These are phyloP conservation scores for Enteromius treurensis DNA, from an alignment of 2,797 vertebrate species.

Conservation along the genomic window DNA sequence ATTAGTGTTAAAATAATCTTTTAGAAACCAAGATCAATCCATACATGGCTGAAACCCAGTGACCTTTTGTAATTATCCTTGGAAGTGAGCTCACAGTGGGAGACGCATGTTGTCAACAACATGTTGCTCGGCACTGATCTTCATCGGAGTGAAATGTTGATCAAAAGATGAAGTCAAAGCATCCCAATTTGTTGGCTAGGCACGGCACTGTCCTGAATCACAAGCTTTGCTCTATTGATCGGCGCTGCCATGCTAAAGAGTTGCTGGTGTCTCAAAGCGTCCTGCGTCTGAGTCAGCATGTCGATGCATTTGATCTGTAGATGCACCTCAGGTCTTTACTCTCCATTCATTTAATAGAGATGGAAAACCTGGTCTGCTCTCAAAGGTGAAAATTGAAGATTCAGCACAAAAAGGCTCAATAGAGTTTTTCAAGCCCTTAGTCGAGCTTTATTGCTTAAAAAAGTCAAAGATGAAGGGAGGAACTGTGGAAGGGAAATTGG, in stretches of 20 bases:
- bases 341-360: conserved; percentile 51
- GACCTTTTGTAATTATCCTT: conserved; percentile 22
- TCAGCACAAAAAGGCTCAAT: conserved; percentile 42
- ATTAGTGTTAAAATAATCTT: not conserved
- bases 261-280: conserved; percentile 38
- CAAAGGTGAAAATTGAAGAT: conserved; percentile 39
- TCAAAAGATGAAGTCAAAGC: conserved; percentile 39
- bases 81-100: not conserved
- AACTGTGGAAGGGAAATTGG: conserved; percentile 24
- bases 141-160: conserved; percentile 40
- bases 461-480: conserved; percentile 18
- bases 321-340: conserved; percentile 46
- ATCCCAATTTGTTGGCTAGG: conserved; percentile 41
- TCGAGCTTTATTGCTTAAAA: conserved; percentile 21
- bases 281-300: conserved; percentile 59
- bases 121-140: conserved; percentile 24
- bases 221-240: conserved; percentile 55
- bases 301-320: conserved; percentile 60
- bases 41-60: not conserved
- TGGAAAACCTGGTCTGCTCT: conserved; percentile 41
- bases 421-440: conserved; percentile 30
- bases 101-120: conserved; percentile 13
- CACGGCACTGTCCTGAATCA: conserved; percentile 23
- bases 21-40: not conserved
- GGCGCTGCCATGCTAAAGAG: conserved; percentile 53